Conservation (phyloP, 1,140 invertebrate genomes). For the Lordiphosa stackelbergi region DNA sequence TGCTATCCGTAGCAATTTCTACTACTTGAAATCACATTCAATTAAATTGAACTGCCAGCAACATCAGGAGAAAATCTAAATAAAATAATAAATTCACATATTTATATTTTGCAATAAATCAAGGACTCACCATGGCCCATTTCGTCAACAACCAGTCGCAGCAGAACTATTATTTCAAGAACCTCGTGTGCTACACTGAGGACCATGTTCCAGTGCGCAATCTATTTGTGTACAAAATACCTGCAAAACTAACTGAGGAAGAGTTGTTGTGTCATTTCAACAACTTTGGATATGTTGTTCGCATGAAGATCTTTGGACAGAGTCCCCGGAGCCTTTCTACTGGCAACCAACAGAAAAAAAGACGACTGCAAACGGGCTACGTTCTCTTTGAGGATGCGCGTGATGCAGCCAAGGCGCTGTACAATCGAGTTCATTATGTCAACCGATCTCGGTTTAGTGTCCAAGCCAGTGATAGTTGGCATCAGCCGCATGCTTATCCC, state of each 20-base stretch:
- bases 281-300: slow-evolving; percentile 31
- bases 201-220: slow-evolving; percentile 50
- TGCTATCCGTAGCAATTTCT: too few relatives aligned
- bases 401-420: too few relatives aligned
- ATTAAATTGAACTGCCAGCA: too few relatives aligned
- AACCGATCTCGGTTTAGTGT: slow-evolving; percentile 18
- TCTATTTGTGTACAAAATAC: slow-evolving; percentile 33
- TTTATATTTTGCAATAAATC: too few relatives aligned
- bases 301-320: slow-evolving; percentile 15
- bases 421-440: slow-evolving; percentile 20
- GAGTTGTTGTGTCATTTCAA: slow-evolving; percentile 21
- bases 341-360: not conserved
- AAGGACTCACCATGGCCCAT: too few relatives aligned
- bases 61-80: too few relatives aligned
- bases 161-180: slow-evolving; percentile 36
- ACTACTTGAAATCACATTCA: too few relatives aligned
- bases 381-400: slow-evolving; percentile 16
- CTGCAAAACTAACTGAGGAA: slow-evolving; percentile 3
- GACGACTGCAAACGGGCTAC: slow-evolving; percentile 19
- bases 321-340: too few relatives aligned
- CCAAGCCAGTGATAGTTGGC: slow-evolving; percentile 56
- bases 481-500: slow-evolving; percentile 41
- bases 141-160: too few relatives aligned
- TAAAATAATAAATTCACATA: too few relatives aligned
- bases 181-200: slow-evolving; percentile 51